Percentiles rank a stretch among this genome's conserved stretches.
Conservation (phyloP, 2,888 invertebrate genomes). For the Rhagophthalmus giganteus region DNA sequence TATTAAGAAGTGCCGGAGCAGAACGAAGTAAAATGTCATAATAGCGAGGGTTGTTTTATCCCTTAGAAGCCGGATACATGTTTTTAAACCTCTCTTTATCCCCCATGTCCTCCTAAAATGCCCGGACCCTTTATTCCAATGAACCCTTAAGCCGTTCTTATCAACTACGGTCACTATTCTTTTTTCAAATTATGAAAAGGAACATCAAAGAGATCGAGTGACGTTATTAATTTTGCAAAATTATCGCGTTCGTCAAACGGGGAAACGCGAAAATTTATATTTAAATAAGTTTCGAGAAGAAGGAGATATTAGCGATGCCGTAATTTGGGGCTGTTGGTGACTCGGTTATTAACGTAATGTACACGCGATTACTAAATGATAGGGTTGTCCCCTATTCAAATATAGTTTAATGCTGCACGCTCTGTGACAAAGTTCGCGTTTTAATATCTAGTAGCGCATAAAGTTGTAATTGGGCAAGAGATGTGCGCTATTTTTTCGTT, state of each 20-base stretch:
- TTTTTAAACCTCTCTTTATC: slow-evolving; percentile 26
- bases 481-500: too few relatives aligned
- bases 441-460: neutral
- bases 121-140: slow-evolving; percentile 26
- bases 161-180: slow-evolving; percentile 21
- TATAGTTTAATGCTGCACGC: slow-evolving; percentile 29
- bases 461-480: neutral
- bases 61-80: slow-evolving; percentile 29
- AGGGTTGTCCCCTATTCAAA: slow-evolving; percentile 38
- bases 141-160: slow-evolving; percentile 23
- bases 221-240: neutral
- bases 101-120: slow-evolving; percentile 20
- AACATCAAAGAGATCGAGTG: neutral
- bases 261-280: neutral
- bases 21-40: slow-evolving; percentile 23
- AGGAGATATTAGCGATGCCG: slow-evolving; percentile 1
- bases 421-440: slow-evolving; percentile 16
- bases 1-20: slow-evolving; percentile 15
- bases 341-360: slow-evolving; percentile 36
- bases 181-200: slow-evolving; percentile 1
- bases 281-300: neutral
- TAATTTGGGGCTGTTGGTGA: slow-evolving; percentile 18
- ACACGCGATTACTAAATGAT: slow-evolving; percentile 41
- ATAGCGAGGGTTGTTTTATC: slow-evolving; percentile 28
- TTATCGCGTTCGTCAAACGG: neutral